Percentiles rank a stretch among this genome's conserved stretches.
Conservation (phyloP, 2,797 vertebrate genomes). For the Peromyscus eremicus region DNA sequence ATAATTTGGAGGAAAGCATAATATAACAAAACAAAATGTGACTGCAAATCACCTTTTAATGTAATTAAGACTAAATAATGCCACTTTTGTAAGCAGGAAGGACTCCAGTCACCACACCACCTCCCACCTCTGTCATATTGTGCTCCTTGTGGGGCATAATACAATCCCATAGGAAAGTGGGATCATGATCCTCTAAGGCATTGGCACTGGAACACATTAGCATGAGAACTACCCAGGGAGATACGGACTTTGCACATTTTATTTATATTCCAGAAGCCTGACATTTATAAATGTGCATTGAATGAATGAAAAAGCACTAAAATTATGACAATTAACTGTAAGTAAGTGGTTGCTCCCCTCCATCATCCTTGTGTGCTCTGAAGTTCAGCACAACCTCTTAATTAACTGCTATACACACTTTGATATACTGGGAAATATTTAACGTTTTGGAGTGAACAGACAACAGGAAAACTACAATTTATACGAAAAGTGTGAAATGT, state of each 20-base stretch:
- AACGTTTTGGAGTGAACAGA: constrained; percentile 51
- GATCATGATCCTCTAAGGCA: not conserved
- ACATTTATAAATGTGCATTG: not conserved
- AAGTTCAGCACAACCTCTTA: constrained; percentile 6
- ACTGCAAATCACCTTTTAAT: not conserved
- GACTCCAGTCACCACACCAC: not conserved
- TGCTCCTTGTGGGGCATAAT: not conserved
- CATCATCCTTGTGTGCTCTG: not conserved
- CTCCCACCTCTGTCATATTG: not conserved
- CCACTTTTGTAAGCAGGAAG: not conserved
- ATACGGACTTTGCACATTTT: not conserved
- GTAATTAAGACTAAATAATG: not conserved
- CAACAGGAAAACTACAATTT: constrained; percentile 48
- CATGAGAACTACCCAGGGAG: not conserved
- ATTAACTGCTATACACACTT: constrained; percentile 20
- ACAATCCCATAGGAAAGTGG: not conserved
- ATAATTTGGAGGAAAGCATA: constrained; percentile 1
- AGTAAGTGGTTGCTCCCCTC: not conserved
- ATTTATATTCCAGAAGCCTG: not conserved
- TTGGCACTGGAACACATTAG: not conserved
- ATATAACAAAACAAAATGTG: not conserved
- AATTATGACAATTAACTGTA: not conserved
- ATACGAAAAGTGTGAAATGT: constrained; percentile 70
- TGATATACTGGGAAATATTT: constrained; percentile 15
- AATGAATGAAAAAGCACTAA: not conserved